A percentile compares a stretch with the other conserved stretches of the same genome.
Evolutionary conservation across 2,113 vertebrate species (phyloP).

Genomic region (Acanthochromis polyacanthus): DNA sequence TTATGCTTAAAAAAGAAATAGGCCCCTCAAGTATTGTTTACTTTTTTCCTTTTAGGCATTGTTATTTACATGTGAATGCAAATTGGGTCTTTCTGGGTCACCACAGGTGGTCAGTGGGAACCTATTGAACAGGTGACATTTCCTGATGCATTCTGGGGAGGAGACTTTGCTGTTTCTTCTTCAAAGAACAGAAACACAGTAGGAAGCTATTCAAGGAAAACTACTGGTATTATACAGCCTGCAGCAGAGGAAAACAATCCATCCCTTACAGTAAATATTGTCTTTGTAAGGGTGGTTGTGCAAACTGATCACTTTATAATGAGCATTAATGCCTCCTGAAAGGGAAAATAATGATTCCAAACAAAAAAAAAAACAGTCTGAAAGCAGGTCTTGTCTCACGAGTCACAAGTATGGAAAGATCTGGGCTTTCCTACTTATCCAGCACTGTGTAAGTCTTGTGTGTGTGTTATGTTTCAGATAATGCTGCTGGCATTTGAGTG

Average conservation of each 20-base stretch:
- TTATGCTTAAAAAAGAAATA: neutral
- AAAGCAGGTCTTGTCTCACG: conserved; percentile 3
- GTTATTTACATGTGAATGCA: conserved; percentile 43
- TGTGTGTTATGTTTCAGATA: no score
- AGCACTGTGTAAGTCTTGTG: no score
- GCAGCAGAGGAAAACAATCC: conserved; percentile 15
- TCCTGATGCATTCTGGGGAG: conserved; percentile 29
- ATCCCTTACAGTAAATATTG: conserved; percentile 9
- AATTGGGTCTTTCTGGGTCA: conserved; percentile 16
- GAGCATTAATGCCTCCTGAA: neutral
- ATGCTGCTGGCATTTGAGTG: no score
- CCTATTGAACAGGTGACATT: conserved; percentile 57
- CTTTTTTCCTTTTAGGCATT: neutral
- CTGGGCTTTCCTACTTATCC: neutral
- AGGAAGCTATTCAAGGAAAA: conserved; percentile 35
- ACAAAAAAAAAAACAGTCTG: neutral
- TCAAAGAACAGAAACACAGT: conserved; percentile 52
- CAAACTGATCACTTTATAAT: neutral
- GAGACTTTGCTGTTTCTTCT: conserved; percentile 52
- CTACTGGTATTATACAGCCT: conserved; percentile 9
- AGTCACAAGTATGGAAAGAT: conserved; percentile 4
- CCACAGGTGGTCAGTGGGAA: conserved; percentile 52
- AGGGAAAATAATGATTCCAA: neutral
- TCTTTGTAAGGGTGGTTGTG: conserved; percentile 5
- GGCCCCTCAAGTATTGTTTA: neutral